phyloP scores from a whole-genome alignment of 1,140 invertebrate species.

The Whitmania pigra region DNA sequence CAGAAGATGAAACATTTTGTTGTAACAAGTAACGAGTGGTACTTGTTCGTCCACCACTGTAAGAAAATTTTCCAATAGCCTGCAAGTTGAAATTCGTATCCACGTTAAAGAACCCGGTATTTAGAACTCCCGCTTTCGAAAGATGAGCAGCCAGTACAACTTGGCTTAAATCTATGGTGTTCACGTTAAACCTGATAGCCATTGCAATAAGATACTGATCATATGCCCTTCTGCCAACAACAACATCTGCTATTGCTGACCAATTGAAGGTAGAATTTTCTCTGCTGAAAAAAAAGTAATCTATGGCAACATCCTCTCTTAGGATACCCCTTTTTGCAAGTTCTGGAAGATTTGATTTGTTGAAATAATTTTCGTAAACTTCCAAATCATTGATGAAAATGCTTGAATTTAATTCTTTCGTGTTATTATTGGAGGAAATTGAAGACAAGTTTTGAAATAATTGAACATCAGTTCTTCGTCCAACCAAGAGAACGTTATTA shows the following conservation, averaged over 20 bases:
- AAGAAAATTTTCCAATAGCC: too few species aligned
- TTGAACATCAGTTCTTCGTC: background rate
- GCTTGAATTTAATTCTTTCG: background rate
- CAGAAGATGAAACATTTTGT: too few species aligned
- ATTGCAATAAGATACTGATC: constrained; percentile 19
- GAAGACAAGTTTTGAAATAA: background rate
- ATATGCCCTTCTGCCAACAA: constrained; percentile 19
- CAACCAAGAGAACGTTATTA: too few species aligned
- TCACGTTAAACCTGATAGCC: background rate
- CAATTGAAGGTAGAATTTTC: constrained; percentile 20
- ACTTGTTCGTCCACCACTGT: too few species aligned
- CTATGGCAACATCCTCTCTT: constrained; percentile 1
- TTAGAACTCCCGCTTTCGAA: too few species aligned
- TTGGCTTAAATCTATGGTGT: constrained; percentile 11
- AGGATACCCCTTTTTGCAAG: background rate
- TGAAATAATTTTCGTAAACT: too few species aligned
- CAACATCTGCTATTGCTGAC: constrained; percentile 17
- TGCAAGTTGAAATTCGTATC: too few species aligned
- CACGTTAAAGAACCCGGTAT: too few species aligned
- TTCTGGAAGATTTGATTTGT: too few species aligned
- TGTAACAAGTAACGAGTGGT: too few species aligned
- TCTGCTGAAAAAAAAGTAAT: constrained; percentile 23
- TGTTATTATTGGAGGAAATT: background rate
- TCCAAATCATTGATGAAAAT: background rate
- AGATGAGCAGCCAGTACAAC: constrained; percentile 16